These are phyloP conservation scores for Geothlypis trichas DNA, from an alignment of 2,113 vertebrate genomes.

Conservation along the genomic window DNA sequence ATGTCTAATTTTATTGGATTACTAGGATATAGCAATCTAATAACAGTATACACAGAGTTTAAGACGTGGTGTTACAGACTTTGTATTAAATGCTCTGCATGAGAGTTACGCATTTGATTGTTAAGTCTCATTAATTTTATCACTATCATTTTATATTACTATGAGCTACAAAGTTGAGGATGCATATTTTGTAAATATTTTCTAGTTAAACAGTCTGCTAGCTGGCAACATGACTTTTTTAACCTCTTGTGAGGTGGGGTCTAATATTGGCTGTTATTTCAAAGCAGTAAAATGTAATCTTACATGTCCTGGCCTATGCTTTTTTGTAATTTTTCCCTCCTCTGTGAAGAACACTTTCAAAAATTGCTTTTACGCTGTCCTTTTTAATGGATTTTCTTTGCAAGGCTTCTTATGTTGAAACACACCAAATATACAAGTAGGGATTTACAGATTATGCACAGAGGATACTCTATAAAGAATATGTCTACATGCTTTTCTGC, in stretches of 20 bases:
- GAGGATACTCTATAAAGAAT: neutral
- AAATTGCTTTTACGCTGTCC: neutral
- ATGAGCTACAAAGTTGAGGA: neutral
- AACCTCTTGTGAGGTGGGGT: neutral
- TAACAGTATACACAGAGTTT: neutral
- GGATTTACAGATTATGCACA: constrained; percentile 8
- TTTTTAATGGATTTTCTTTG: neutral
- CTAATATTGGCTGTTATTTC: neutral
- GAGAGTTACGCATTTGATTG: neutral
- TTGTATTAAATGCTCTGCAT: neutral
- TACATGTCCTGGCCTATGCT: neutral
- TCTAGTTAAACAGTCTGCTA: neutral
- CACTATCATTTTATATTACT: neutral
- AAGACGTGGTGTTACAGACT: neutral
- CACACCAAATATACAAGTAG: neutral
- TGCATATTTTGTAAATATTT: neutral
- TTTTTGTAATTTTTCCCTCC: neutral
- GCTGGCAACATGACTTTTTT: neutral
- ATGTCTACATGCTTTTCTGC: neutral
- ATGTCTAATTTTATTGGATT: neutral
- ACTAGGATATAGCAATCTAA: neutral
- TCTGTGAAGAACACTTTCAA: neutral
- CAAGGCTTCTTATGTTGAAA: neutral
- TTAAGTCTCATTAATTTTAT: neutral
- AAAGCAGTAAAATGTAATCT: neutral